These are phyloP conservation scores for Marcusenius ussheri DNA, from an alignment of 2,113 vertebrate genomes.

Conservation along the genomic window DNA sequence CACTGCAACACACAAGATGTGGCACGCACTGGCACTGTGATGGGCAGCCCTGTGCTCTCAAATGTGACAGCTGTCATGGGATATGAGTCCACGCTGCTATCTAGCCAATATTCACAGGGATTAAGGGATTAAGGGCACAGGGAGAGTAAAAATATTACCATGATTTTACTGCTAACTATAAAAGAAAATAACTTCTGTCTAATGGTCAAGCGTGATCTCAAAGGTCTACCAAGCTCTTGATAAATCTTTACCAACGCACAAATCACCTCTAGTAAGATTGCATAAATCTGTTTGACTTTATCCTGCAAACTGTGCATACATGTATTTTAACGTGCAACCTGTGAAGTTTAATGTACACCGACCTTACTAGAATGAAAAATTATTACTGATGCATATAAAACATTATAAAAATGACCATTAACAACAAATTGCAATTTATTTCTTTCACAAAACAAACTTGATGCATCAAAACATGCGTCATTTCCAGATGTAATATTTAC, in stretches of 20 bases:
- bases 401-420: neutral
- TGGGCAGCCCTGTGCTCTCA: neutral
- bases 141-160: slow-evolving; percentile 41
- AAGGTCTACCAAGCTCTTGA: neutral
- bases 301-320: neutral
- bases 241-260: neutral
- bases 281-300: neutral
- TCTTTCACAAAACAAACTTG: neutral
- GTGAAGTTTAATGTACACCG: neutral
- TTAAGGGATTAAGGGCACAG: slow-evolving; percentile 48
- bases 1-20: neutral
- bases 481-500: neutral
- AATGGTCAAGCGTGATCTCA: neutral
- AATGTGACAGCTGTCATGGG: neutral
- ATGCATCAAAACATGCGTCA: neutral
- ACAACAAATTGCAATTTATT: neutral
- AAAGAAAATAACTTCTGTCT: neutral
- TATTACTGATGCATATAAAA: neutral
- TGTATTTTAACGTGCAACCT: neutral
- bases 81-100: slow-evolving; percentile 27
- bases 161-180: slow-evolving; percentile 33
- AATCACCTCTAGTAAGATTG: slow-evolving; percentile 27
- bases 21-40: neutral
- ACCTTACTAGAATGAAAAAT: neutral
- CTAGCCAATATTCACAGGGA: slow-evolving; percentile 38